These are phyloP conservation scores for Embidobia sp. DNA, from an alignment of 2,888 invertebrate genomes.

Conservation along the genomic window DNA sequence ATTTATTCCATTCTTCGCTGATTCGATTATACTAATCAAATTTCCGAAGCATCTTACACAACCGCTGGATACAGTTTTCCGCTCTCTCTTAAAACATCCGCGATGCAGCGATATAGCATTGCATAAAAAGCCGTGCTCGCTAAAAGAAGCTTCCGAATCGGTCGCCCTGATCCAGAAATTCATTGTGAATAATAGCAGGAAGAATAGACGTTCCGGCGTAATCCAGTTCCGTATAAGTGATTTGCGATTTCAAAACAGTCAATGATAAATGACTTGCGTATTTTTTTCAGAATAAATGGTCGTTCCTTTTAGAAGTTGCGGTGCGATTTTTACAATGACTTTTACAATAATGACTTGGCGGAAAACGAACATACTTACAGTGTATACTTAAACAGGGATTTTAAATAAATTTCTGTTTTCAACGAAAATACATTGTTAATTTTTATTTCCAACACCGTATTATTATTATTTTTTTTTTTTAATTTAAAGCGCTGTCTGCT, in stretches of 20 bases:
- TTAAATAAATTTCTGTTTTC: too few relatives aligned
- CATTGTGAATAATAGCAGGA: slow-evolving; percentile 31
- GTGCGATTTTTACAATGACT: neutral
- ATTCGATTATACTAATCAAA: slow-evolving; percentile 43
- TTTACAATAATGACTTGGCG: slow-evolving; percentile 6
- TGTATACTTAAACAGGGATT: too few relatives aligned
- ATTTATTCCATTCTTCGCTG: too few relatives aligned
- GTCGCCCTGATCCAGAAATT: slow-evolving; percentile 33
- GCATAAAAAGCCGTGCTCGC: slow-evolving; percentile 37
- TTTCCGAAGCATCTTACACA: slow-evolving; percentile 44
- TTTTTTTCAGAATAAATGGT: slow-evolving; percentile 20
- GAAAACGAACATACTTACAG: too few relatives aligned
- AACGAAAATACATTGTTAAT: too few relatives aligned
- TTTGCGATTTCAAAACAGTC: slow-evolving; percentile 27
- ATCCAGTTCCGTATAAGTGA: slow-evolving; percentile 26
- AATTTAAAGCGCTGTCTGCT: too few relatives aligned
- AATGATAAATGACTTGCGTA: slow-evolving; percentile 22
- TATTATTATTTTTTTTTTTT: too few relatives aligned
- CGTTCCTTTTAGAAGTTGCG: neutral
- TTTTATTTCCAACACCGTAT: too few relatives aligned
- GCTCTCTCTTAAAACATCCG: slow-evolving; percentile 25
- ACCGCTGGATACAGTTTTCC: slow-evolving; percentile 32
- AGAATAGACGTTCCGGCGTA: slow-evolving; percentile 25
- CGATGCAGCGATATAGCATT: slow-evolving; percentile 26
- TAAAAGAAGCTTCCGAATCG: slow-evolving; percentile 19